phyloP scores from a whole-genome alignment of 2,888 invertebrate species.

The Drosophila niveifrons region DNA sequence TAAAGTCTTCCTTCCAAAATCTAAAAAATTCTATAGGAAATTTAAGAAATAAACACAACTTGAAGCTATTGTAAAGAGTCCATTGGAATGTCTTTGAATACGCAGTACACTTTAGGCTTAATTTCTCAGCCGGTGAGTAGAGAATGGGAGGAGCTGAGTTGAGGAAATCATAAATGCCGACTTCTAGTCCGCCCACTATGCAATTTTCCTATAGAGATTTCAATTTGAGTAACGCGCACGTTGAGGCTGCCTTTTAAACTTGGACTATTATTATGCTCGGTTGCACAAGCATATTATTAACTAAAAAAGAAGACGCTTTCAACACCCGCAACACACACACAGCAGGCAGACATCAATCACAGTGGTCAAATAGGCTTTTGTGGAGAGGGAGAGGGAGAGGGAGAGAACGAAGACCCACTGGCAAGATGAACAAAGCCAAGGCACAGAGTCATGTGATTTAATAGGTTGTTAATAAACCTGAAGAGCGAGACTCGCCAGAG shows the following conservation, averaged over 20 bases:
- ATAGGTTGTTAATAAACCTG: conserved; percentile 77
- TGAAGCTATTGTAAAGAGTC: neutral
- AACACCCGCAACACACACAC: conserved; percentile 70
- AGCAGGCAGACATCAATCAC: conserved; percentile 69
- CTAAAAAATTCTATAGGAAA: neutral
- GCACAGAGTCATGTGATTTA: conserved; percentile 81
- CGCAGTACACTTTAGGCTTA: conserved; percentile 5
- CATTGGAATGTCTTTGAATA: conserved; percentile 38
- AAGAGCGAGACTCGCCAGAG: neutral
- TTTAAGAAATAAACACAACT: neutral
- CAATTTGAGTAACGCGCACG: conserved; percentile 48
- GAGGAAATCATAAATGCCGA: conserved; percentile 19
- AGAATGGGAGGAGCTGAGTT: neutral
- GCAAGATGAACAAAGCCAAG: conserved; percentile 68
- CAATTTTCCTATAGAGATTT: conserved; percentile 59
- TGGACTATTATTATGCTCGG: conserved; percentile 57
- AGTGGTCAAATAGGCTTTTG: conserved; percentile 63
- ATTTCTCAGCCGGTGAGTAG: neutral
- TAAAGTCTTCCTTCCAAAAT: neutral
- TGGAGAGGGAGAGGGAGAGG: no score
- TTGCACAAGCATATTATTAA: conserved; percentile 62
- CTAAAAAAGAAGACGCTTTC: conserved; percentile 57
- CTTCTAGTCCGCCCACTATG: conserved; percentile 46
- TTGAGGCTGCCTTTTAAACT: conserved; percentile 51
- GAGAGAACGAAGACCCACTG: conserved; percentile 8